A percentile compares a stretch with the other conserved stretches of the same genome.
phyloP scores from a whole-genome alignment of 1,140 invertebrate genomes.

The Trachymyrmex septentrionalis region DNA sequence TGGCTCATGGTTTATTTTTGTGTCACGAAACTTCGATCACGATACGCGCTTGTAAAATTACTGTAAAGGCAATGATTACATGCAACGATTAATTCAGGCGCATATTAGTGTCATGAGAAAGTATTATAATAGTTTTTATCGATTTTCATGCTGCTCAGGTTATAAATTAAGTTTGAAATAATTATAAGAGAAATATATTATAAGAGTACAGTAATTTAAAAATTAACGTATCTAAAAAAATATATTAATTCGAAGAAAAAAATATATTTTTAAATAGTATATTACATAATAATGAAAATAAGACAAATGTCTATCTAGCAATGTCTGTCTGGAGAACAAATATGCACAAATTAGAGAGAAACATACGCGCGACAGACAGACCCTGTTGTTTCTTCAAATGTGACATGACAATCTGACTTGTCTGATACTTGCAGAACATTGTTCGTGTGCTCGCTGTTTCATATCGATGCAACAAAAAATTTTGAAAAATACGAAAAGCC shows the following conservation, averaged over 20 bases:
- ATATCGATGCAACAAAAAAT: not conserved
- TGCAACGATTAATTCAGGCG: constrained; percentile 50
- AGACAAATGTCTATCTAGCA: not conserved
- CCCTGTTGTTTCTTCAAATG: constrained; percentile 38
- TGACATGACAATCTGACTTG: constrained; percentile 32
- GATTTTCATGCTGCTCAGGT: not conserved
- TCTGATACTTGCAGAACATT: constrained; percentile 22
- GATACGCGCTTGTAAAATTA: constrained; percentile 64
- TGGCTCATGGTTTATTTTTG: constrained; percentile 40
- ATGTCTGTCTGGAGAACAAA: not conserved
- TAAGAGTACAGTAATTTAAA: not conserved
- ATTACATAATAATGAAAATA: not conserved
- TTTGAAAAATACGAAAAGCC: not conserved
- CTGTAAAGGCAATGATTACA: constrained; percentile 65
- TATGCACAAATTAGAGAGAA: constrained; percentile 8
- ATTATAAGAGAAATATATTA: too few relatives aligned
- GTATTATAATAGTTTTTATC: constrained; percentile 43
- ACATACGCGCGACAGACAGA: not conserved
- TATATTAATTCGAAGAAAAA: not conserved
- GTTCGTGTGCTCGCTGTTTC: not conserved
- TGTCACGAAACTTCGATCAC: not conserved
- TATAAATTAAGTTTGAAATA: not conserved
- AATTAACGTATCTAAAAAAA: not conserved
- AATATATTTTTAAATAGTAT: not conserved
- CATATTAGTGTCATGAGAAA: constrained; percentile 38